phyloP scores from a whole-genome alignment of 30 jellyfish, hydroid and myxozoan genomes.

The Cassiopea andromeda region DNA sequence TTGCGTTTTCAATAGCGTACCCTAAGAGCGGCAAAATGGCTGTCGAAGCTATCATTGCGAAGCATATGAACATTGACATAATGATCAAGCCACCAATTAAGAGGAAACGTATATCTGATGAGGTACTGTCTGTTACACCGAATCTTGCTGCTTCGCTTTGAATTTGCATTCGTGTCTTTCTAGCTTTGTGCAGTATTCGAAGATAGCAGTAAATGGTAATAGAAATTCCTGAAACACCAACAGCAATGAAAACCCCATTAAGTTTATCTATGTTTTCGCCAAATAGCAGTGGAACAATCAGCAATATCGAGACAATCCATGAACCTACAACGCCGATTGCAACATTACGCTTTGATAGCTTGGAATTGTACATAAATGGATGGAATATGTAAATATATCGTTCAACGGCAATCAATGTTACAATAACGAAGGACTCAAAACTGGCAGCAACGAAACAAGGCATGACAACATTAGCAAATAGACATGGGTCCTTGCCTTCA shows the following conservation, averaged over 20 bases:
- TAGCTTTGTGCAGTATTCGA: background rate
- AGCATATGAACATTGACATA: slow-evolving; percentile 8
- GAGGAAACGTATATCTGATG: background rate
- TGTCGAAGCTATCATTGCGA: background rate
- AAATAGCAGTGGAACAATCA: background rate
- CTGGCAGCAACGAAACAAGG: slow-evolving; percentile 12
- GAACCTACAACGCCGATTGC: background rate
- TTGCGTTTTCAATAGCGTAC: background rate
- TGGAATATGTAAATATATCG: slow-evolving; percentile 15
- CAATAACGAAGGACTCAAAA: slow-evolving; percentile 10
- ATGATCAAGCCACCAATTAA: slow-evolving; percentile 19
- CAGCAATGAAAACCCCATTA: background rate
- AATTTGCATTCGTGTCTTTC: slow-evolving; percentile 13
- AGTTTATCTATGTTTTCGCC: background rate
- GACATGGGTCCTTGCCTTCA: slow-evolving; percentile 24
- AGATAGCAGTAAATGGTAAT: slow-evolving; percentile 6
- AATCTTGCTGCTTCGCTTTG: background rate
- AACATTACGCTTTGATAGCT: background rate
- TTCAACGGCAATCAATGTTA: slow-evolving; percentile 24
- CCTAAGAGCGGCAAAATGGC: background rate
- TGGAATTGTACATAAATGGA: slow-evolving; percentile 5
- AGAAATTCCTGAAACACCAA: background rate
- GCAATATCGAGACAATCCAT: slow-evolving; percentile 3
- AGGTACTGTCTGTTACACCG: background rate
- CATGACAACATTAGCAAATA: background rate